phyloP scores from a whole-genome alignment of 2,113 vertebrate species.

The Oophaga pumilio region DNA sequence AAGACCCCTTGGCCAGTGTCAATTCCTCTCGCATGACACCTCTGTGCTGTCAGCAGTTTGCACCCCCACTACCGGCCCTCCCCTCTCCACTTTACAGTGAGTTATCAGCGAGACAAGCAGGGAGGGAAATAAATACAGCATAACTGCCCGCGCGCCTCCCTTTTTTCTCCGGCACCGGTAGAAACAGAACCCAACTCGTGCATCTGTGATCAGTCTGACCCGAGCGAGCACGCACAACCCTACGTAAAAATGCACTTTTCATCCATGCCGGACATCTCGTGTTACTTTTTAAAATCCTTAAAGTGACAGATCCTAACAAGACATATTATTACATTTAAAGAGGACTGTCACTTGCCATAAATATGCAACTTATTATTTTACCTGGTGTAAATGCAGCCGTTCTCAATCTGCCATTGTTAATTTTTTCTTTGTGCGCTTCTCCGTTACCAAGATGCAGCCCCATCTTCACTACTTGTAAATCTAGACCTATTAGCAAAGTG shows the following conservation, averaged over 20 bases:
- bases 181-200: background rate
- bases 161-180: background rate
- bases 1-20: conserved; percentile 86
- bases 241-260: background rate
- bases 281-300: background rate
- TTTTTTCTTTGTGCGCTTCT: too few relatives aligned
- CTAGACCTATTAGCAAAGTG: too few relatives aligned
- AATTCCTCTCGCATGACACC: conserved; percentile 87
- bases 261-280: background rate
- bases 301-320: too few relatives aligned
- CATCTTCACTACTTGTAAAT: too few relatives aligned
- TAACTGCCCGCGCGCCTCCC: conserved; percentile 15
- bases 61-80: conserved; percentile 16
- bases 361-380: too few relatives aligned
- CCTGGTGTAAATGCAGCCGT: too few relatives aligned
- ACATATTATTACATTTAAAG: too few relatives aligned
- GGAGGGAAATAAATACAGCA: conserved; percentile 12
- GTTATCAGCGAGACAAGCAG: conserved; percentile 48
- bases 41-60: conserved; percentile 81
- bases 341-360: too few relatives aligned
- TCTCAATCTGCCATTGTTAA: too few relatives aligned
- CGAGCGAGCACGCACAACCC: background rate
- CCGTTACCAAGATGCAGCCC: too few relatives aligned
- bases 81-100: conserved; percentile 54
- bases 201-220: background rate